A percentile compares a stretch with the other conserved stretches of the same genome.
Conservation (phyloP, 2,888 invertebrate species). For the Parapristionchus giblindavisi region DNA sequence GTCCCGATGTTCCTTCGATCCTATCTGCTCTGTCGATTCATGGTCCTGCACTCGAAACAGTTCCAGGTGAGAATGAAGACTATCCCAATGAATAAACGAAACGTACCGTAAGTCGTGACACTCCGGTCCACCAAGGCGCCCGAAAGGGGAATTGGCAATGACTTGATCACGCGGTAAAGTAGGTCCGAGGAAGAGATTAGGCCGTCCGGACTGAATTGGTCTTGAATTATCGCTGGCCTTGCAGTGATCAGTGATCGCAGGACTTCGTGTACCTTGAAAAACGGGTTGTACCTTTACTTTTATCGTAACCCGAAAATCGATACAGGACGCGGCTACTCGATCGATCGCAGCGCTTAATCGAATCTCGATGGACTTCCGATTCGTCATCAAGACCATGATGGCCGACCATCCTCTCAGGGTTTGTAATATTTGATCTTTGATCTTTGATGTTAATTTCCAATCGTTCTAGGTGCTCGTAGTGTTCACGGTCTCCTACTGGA, state of each 20-base stretch:
- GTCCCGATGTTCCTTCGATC: constrained; percentile 99
- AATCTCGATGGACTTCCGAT: constrained; percentile 93
- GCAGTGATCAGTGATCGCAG: too few relatives aligned
- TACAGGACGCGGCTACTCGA: constrained; percentile 95
- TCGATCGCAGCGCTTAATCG: constrained; percentile 71
- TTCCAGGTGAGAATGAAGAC: too few relatives aligned
- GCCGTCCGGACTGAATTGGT: too few relatives aligned
- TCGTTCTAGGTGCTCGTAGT: constrained; percentile 79
- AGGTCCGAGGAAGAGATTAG: too few relatives aligned
- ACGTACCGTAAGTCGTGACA: too few relatives aligned
- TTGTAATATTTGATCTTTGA: not conserved
- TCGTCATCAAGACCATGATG: constrained; percentile 97
- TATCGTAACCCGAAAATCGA: not conserved
- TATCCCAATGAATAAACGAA: too few relatives aligned
- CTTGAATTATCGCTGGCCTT: too few relatives aligned
- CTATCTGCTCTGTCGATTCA: constrained; percentile 98
- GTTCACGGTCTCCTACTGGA: constrained; percentile 99
- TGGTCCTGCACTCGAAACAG: constrained; percentile 98
- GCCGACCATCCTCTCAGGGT: constrained; percentile 97
- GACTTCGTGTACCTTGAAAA: too few relatives aligned
- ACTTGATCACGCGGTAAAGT: too few relatives aligned
- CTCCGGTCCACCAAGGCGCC: too few relatives aligned
- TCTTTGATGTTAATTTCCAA: not conserved
- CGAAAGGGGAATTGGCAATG: too few relatives aligned
- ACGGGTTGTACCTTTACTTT: too few relatives aligned